Evolutionary conservation across 2,113 vertebrate genomes (phyloP).

Genomic region (Mirounga angustirostris): DNA sequence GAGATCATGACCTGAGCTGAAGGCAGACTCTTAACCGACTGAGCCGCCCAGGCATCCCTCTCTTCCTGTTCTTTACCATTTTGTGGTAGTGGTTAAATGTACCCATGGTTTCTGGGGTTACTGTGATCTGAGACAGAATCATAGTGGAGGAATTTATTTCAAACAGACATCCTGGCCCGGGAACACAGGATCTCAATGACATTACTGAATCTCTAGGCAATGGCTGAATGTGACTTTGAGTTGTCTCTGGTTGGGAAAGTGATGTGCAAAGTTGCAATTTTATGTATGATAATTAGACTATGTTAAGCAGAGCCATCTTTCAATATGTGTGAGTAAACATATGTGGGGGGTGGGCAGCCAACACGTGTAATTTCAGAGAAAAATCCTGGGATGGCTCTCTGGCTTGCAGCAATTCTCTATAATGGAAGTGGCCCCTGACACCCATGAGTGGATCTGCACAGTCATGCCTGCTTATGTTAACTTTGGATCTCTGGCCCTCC

Average conservation of each 20-base stretch:
- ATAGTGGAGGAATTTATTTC: not conserved
- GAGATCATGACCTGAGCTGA: too few relatives aligned
- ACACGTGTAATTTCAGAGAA: not conserved
- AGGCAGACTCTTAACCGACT: too few relatives aligned
- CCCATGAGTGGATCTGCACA: not conserved
- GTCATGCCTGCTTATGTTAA: not conserved
- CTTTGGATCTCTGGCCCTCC: not conserved
- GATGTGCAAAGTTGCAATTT: not conserved
- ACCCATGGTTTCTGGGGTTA: not conserved
- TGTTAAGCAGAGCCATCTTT: not conserved
- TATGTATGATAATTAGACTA: not conserved
- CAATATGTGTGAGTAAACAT: not conserved
- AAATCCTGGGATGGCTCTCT: not conserved
- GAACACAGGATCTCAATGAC: not conserved
- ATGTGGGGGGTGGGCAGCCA: not conserved
- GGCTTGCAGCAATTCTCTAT: not conserved
- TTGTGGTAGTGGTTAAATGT: not conserved
- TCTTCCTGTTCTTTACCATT: not conserved
- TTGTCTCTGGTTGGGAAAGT: not conserved
- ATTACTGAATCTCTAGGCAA: not conserved
- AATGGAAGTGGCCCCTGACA: not conserved
- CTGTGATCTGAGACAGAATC: not conserved
- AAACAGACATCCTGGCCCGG: not conserved
- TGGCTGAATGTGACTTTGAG: not conserved
- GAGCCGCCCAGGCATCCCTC: not conserved